Conservation (phyloP, 2,113 vertebrate species). For the Siniperca knerii region DNA sequence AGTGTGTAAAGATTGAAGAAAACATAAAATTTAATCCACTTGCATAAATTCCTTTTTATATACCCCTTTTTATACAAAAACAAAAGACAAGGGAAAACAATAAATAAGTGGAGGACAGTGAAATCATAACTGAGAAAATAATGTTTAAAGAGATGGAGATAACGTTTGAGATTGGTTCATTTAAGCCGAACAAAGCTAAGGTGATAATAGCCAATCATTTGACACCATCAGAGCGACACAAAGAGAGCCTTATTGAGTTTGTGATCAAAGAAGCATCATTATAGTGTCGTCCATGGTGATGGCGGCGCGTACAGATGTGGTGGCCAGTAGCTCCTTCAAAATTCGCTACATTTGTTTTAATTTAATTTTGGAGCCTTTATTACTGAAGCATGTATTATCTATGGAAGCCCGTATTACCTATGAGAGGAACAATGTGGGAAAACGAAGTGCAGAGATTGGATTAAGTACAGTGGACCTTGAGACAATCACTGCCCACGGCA, state of each 20-base stretch:
- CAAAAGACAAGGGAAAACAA: background rate
- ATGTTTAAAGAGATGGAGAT: background rate
- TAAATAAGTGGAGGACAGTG: background rate
- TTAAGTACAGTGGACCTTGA: too few relatives aligned
- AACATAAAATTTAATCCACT: background rate
- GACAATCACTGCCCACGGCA: too few relatives aligned
- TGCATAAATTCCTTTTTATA: background rate
- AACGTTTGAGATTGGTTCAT: background rate
- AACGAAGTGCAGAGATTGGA: too few relatives aligned
- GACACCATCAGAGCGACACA: background rate
- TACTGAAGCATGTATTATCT: too few relatives aligned
- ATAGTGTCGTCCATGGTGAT: too few relatives aligned
- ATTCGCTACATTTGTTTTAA: too few relatives aligned
- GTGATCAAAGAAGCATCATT: background rate
- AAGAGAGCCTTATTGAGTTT: conserved; percentile 6
- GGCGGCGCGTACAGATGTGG: too few relatives aligned
- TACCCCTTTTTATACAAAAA: background rate
- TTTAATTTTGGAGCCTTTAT: too few relatives aligned
- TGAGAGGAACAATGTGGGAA: too few relatives aligned
- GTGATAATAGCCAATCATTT: conserved; percentile 7
- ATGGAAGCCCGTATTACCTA: too few relatives aligned
- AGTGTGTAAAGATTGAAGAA: background rate
- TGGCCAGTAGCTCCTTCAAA: too few relatives aligned
- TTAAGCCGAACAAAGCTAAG: background rate
- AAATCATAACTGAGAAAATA: background rate